Evolutionary conservation across 1,140 invertebrate species (phyloP).

Genomic region (Dendrolimus kikuchii): DNA sequence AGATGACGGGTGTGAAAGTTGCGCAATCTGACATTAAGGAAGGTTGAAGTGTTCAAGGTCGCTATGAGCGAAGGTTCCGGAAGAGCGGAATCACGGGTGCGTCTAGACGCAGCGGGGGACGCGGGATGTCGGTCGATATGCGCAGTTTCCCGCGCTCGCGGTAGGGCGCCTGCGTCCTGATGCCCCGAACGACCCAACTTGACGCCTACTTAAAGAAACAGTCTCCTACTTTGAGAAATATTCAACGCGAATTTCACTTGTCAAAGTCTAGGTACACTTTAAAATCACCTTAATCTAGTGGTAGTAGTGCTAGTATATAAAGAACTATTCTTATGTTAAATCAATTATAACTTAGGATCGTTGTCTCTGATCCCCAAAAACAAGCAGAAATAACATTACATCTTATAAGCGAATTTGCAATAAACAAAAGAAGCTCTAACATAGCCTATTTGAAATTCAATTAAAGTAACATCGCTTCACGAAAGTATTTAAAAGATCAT

Average conservation of each 20-base stretch:
- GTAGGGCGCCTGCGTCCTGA: slow-evolving; percentile 53
- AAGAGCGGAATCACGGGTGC: slow-evolving; percentile 51
- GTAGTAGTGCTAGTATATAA: too few species aligned
- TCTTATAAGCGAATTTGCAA: slow-evolving; percentile 20
- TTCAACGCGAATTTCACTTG: neutral
- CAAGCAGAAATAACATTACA: neutral
- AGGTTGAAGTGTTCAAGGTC: slow-evolving; percentile 69
- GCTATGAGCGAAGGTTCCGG: slow-evolving; percentile 62
- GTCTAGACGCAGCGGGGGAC: slow-evolving; percentile 58
- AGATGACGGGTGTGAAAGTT: slow-evolving; percentile 26
- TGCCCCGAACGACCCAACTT: slow-evolving; percentile 37
- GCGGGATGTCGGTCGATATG: slow-evolving; percentile 56
- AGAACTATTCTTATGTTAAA: too few species aligned
- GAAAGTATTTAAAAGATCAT: slow-evolving; percentile 25
- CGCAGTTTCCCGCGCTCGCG: slow-evolving; percentile 65
- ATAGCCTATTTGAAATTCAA: slow-evolving; percentile 36
- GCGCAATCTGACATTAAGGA: slow-evolving; percentile 58
- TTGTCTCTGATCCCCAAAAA: too few species aligned
- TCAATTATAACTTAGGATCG: too few species aligned
- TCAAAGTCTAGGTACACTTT: neutral
- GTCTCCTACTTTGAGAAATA: slow-evolving; percentile 5
- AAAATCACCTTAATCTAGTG: too few species aligned
- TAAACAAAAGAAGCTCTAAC: slow-evolving; percentile 27
- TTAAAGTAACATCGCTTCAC: slow-evolving; percentile 24
- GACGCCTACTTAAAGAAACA: slow-evolving; percentile 35